Evolutionary conservation across 2,888 invertebrate genomes (phyloP).

Genomic region (Platerodrilus igneus): DNA sequence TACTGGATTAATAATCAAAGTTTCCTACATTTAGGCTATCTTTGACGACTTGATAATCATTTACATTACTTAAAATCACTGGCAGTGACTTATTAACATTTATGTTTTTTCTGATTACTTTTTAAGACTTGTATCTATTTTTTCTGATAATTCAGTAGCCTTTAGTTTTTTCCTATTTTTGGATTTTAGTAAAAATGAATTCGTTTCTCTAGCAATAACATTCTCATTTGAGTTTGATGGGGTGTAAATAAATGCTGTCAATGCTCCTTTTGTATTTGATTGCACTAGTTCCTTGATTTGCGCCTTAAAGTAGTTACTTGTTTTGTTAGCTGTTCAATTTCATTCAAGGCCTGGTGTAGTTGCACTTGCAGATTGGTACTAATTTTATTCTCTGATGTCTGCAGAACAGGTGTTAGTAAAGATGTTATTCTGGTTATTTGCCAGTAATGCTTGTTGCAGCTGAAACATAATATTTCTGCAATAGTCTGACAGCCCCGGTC

Average conservation of each 20-base stretch:
- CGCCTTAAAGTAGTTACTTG: slow-evolving; percentile 4
- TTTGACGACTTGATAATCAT: slow-evolving; percentile 8
- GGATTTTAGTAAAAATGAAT: slow-evolving; percentile 7
- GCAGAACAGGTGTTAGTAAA: slow-evolving; percentile 1
- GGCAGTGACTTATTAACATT: slow-evolving; percentile 12
- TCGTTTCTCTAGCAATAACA: slow-evolving; percentile 9
- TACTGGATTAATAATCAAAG: slow-evolving; percentile 10
- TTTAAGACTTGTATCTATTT: not conserved
- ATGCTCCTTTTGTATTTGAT: slow-evolving; percentile 1
- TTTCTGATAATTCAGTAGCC: slow-evolving; percentile 4
- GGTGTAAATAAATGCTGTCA: slow-evolving; percentile 4
- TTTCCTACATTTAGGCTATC: slow-evolving; percentile 1
- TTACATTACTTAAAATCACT: slow-evolving; percentile 13
- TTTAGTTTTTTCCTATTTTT: slow-evolving; percentile 8
- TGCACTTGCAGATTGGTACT: slow-evolving; percentile 3
- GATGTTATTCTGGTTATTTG: slow-evolving; percentile 1
- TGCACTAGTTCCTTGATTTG: slow-evolving; percentile 3
- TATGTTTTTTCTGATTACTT: too few relatives aligned
- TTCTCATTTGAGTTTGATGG: slow-evolving; percentile 8
- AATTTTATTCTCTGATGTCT: slow-evolving; percentile 2
- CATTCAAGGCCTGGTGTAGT: slow-evolving; percentile 5
- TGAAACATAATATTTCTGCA: slow-evolving; percentile 1
- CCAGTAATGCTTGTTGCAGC: not conserved
- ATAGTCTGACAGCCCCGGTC: slow-evolving; percentile 3
- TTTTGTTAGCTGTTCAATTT: slow-evolving; percentile 8